Conservation (phyloP, 2,797 vertebrate genomes). For the Aldrovandia affinis region DNA sequence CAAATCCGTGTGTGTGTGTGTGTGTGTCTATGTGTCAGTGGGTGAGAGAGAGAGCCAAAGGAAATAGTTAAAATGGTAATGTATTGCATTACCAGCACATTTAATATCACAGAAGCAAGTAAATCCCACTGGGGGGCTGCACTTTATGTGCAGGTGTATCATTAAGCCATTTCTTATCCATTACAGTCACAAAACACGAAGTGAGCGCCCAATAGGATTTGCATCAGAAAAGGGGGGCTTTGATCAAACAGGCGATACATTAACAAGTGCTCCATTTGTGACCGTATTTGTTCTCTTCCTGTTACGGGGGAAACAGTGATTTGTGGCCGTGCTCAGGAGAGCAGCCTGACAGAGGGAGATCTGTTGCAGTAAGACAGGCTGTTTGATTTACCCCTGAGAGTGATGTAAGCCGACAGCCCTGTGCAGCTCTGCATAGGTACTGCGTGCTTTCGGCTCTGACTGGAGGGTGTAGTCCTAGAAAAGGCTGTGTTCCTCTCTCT, state of each 20-base stretch:
- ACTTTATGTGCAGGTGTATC: constrained; percentile 1
- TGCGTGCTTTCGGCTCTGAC: background rate
- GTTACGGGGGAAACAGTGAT: background rate
- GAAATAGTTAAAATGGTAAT: constrained; percentile 7
- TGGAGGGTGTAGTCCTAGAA: background rate
- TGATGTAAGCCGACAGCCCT: background rate
- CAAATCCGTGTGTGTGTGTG: background rate
- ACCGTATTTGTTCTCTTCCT: background rate
- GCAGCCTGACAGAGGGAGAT: background rate
- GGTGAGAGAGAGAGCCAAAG: background rate
- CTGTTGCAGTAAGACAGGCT: background rate
- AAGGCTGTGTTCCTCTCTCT: too few species aligned
- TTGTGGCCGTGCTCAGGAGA: background rate
- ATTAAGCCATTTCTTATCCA: constrained; percentile 17
- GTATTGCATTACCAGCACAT: background rate
- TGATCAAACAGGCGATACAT: constrained; percentile 16
- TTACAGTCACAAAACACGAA: background rate
- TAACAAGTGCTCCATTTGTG: background rate
- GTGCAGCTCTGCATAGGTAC: too few species aligned
- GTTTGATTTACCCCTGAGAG: background rate
- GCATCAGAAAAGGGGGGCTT: background rate
- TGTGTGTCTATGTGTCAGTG: too few species aligned
- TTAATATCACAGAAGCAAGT: background rate
- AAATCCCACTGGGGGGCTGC: background rate
- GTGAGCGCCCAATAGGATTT: background rate